phyloP scores from a whole-genome alignment of 2,797 vertebrate genomes.

The Micropoecilia bifurca region DNA sequence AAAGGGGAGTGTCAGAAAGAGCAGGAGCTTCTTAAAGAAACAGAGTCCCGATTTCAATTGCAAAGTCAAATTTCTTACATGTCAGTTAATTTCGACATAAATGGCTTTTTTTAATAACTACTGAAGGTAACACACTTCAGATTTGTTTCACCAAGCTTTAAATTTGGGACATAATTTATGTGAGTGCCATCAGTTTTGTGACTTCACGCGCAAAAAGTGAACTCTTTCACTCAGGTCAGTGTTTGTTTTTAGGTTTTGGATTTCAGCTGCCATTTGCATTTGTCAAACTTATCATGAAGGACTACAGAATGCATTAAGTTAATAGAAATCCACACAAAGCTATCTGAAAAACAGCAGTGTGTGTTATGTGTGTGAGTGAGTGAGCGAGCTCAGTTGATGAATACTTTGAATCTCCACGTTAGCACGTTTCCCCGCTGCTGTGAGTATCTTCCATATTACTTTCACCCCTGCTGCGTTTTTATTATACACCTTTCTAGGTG shows the following conservation, averaged over 20 bases:
- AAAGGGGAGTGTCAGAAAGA: too few relatives aligned
- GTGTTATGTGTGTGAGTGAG: conserved; percentile 8
- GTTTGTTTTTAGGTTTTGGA: neutral
- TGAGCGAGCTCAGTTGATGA: conserved; percentile 30
- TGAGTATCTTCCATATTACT: conserved; percentile 44
- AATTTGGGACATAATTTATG: neutral
- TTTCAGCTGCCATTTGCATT: neutral
- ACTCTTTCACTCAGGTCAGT: neutral
- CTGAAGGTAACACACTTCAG: neutral
- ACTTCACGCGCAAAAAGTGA: neutral
- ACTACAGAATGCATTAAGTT: conserved; percentile 10
- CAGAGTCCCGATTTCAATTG: too few relatives aligned
- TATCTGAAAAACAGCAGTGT: neutral
- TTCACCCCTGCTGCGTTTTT: conserved; percentile 55
- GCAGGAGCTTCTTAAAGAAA: too few relatives aligned
- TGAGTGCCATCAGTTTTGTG: neutral
- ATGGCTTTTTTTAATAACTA: too few relatives aligned
- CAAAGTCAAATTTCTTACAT: too few relatives aligned
- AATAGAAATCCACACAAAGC: neutral
- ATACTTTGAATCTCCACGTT: conserved; percentile 34
- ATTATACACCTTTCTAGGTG: conserved; percentile 76
- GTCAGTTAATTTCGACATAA: too few relatives aligned
- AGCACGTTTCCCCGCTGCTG: conserved; percentile 30
- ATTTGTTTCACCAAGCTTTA: neutral
- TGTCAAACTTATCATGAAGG: neutral